Conservation (phyloP, 2,797 vertebrate genomes). For the Neosilurus mollespiculum region DNA sequence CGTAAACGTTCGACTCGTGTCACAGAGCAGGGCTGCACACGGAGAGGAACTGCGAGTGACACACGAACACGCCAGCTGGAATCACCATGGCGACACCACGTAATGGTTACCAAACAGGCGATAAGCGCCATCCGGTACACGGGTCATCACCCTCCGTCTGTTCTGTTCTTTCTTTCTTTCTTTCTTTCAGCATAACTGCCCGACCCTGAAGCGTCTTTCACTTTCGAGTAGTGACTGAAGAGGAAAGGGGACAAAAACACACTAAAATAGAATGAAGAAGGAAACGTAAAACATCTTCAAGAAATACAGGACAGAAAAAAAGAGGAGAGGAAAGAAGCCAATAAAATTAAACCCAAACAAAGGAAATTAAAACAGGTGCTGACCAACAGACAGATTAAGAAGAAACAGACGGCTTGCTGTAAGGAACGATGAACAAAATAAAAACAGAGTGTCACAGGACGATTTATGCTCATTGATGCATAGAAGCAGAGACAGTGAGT, state of each 20-base stretch:
- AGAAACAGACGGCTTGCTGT: slow-evolving; percentile 21
- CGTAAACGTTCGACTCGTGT: not conserved
- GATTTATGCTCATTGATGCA: slow-evolving; percentile 35
- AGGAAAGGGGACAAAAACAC: not conserved
- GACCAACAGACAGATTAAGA: slow-evolving; percentile 7
- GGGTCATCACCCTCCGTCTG: slow-evolving; percentile 5
- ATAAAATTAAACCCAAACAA: not conserved
- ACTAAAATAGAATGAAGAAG: not conserved
- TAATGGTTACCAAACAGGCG: slow-evolving; percentile 14
- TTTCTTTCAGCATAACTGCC: not conserved
- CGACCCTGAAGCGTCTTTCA: slow-evolving; percentile 7
- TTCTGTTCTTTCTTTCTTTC: not conserved
- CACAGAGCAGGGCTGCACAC: slow-evolving; percentile 4
- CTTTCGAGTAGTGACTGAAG: not conserved
- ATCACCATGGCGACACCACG: slow-evolving; percentile 25
- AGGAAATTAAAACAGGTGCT: not conserved
- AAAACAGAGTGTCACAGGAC: not conserved
- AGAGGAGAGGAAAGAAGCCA: not conserved
- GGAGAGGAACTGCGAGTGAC: slow-evolving; percentile 4
- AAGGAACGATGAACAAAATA: slow-evolving; percentile 24
- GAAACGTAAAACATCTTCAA: not conserved
- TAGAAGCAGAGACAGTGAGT: slow-evolving; percentile 17
- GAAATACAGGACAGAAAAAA: not conserved
- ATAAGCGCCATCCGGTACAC: not conserved
- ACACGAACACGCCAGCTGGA: slow-evolving; percentile 8